A percentile compares a stretch with the other conserved stretches of the same genome.
Conservation (phyloP, 2,797 vertebrate species). For the Neomorphus geoffroyi region DNA sequence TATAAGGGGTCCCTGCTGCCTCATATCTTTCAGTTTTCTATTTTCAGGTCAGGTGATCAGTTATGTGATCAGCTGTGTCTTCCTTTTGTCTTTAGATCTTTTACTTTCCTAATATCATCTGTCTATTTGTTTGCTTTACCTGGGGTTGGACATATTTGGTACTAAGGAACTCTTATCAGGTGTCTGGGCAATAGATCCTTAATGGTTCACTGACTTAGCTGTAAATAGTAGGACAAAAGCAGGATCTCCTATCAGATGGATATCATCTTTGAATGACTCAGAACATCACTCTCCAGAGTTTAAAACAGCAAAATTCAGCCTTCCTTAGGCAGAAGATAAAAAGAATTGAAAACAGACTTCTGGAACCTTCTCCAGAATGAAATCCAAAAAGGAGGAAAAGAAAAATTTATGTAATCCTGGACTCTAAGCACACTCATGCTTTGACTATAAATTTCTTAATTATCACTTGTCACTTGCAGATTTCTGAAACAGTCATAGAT, state of each 20-base stretch:
- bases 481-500: background rate
- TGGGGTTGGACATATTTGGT: background rate
- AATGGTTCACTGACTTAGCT: background rate
- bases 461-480: background rate
- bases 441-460: background rate
- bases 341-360: background rate
- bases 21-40: background rate
- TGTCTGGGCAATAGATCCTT: background rate
- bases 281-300: background rate
- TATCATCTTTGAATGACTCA: background rate
- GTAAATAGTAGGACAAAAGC: background rate
- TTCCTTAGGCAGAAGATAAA: background rate
- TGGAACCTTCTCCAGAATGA: background rate
- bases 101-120: background rate
- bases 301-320: slow-evolving; percentile 1
- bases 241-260: background rate
- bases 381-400: background rate
- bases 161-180: background rate
- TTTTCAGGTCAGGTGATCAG: background rate
- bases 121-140: background rate
- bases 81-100: background rate
- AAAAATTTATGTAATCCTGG: background rate
- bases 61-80: background rate
- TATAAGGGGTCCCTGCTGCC: background rate
- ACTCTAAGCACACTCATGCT: background rate